Conservation (phyloP, 2,797 vertebrate species). For the Molossus molossus region DNA sequence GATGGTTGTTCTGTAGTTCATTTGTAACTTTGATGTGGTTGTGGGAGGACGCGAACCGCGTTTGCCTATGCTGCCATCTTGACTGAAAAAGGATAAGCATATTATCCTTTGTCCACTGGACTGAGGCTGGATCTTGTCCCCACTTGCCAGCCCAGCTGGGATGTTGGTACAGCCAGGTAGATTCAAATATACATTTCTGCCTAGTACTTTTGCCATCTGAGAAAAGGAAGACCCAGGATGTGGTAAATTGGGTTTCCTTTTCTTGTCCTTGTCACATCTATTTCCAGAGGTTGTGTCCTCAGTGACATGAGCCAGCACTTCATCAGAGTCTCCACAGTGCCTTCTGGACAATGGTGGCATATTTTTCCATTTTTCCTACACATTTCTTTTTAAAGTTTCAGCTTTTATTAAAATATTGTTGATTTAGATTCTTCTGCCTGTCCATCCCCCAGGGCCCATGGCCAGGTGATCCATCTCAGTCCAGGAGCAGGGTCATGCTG, state of each 20-base stretch:
- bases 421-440: neutral
- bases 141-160: neutral
- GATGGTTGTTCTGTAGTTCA: too few relatives aligned
- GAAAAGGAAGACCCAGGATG: neutral
- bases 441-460: fast-evolving
- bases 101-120: neutral
- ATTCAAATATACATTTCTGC: neutral
- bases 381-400: neutral
- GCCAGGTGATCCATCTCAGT: too few relatives aligned
- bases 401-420: neutral
- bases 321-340: neutral
- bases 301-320: neutral
- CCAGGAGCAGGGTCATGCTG: neutral
- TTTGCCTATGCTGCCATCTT: too few relatives aligned
- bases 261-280: neutral
- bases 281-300: neutral
- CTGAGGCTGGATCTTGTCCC: neutral
- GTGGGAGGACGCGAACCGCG: too few relatives aligned
- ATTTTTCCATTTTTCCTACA: neutral
- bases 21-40: too few relatives aligned
- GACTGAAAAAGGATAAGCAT: neutral
- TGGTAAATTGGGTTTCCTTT: neutral
- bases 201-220: neutral
- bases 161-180: neutral
- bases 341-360: neutral